Evolutionary conservation across 1,140 invertebrate genomes (phyloP).

Genomic region (Teleogryllus occipitalis): DNA sequence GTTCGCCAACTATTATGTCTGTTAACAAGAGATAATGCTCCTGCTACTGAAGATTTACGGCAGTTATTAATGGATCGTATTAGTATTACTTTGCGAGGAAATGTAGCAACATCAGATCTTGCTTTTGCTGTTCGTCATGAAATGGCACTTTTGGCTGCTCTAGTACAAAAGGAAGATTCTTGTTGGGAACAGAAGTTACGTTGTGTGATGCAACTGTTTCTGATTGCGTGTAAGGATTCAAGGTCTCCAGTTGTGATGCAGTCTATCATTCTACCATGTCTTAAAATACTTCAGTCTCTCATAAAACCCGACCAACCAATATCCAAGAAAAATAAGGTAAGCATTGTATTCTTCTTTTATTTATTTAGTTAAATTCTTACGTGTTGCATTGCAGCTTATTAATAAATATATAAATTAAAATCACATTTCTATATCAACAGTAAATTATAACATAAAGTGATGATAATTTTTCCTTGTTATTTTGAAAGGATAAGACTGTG

Average conservation of each 20-base stretch:
- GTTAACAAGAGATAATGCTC: slow-evolving; percentile 81
- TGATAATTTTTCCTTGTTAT: neutral
- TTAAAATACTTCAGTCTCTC: slow-evolving; percentile 72
- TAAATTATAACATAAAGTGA: neutral
- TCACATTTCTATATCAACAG: neutral
- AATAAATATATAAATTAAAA: no score
- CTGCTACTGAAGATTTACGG: slow-evolving; percentile 79
- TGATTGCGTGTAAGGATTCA: slow-evolving; percentile 62
- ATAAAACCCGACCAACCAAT: slow-evolving; percentile 58
- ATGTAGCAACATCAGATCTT: slow-evolving; percentile 56
- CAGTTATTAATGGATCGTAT: slow-evolving; percentile 74
- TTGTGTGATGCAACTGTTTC: slow-evolving; percentile 78
- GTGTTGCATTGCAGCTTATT: no score
- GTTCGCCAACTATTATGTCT: slow-evolving; percentile 80
- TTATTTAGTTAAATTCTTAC: neutral
- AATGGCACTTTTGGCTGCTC: slow-evolving; percentile 76
- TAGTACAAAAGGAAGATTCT: slow-evolving; percentile 84
- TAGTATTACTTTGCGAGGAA: slow-evolving; percentile 60
- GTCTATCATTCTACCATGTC: slow-evolving; percentile 68
- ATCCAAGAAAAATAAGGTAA: slow-evolving; percentile 45
- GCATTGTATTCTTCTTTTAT: neutral
- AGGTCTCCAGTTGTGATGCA: slow-evolving; percentile 68
- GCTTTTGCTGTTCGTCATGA: slow-evolving; percentile 74
- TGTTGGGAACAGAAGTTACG: slow-evolving; percentile 92
- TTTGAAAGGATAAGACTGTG: slow-evolving; percentile 44